Base-by-base conservation (phyloP, 2,113 vertebrate species). In the Lathamus discolor region DNA sequence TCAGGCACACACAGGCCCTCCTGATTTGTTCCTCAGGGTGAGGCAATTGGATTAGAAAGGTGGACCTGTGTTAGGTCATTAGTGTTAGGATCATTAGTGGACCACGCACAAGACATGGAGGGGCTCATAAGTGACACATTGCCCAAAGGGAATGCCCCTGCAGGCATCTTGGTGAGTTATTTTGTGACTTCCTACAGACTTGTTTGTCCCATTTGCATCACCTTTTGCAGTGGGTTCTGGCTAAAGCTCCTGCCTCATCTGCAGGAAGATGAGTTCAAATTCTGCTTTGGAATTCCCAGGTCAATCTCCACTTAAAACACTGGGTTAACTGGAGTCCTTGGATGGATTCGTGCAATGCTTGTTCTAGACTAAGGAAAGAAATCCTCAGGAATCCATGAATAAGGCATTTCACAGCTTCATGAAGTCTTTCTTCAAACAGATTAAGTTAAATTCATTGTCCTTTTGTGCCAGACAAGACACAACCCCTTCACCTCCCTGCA, bases 101-200 rank as follows among this genome's bases (percentile, higher is more conserved):
- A 52, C 17, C 19, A 8, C 0, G 6, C 10, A 7, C 16, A 17
- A 0, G 3, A n/a, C n/a, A 63, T 3, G n/a, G 31, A 81, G 5
- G 1, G 5, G 3, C 2, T 35, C 17, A 6, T 31, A 64, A 68
- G 14, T 41, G 33, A 59, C 2, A 4, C 1, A 4, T 61, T 1
- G 25, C 7, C 33, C 24, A 15, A 72, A 43, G 3, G 3, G 8
- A 14, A 83, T 6, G 20, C 2, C 10, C 31, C 51, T 39, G 41
- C 5, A 69, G 18, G 18, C 17, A 4, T 13, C 39, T 49, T 46
- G 29, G 3, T 22, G 27, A 69, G 17, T 14, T 66, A 7, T 4
- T 46, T 15, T 48, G 13, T 62, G 24, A 37, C 73, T 67, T 63
- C 6, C 2, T 17, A 17, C 62, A 31, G 29, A 28, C 16, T 66